Conservation (phyloP, 1,140 invertebrate genomes). For the Drosophila ohnishii region DNA sequence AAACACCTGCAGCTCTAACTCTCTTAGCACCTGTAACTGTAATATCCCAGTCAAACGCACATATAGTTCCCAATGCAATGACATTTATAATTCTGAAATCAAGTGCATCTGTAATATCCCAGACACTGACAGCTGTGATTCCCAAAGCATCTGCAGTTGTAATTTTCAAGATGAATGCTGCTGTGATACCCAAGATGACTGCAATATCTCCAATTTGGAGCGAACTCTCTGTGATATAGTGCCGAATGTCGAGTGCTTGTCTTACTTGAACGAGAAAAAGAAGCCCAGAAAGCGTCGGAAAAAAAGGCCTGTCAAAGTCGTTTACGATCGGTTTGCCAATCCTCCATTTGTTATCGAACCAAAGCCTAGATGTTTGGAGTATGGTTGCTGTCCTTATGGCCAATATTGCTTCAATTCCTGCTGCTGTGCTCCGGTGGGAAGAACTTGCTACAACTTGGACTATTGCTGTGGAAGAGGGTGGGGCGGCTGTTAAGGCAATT, state of each 20-base stretch:
- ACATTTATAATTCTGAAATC: too few relatives aligned
- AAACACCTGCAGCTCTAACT: not conserved
- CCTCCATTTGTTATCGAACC: slow-evolving; percentile 54
- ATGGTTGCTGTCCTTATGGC: not conserved
- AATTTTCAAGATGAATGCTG: not conserved
- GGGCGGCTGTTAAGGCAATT: not conserved
- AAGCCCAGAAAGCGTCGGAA: slow-evolving; percentile 13
- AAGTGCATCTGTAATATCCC: too few relatives aligned
- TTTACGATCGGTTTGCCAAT: slow-evolving; percentile 43
- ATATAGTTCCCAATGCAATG: too few relatives aligned
- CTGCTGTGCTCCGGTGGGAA: slow-evolving; percentile 11
- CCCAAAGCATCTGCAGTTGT: not conserved
- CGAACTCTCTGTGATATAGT: slow-evolving; percentile 17
- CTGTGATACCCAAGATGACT: slow-evolving; percentile 16
- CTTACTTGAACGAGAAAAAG: slow-evolving; percentile 31
- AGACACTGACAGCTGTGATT: too few relatives aligned
- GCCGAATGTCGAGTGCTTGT: slow-evolving; percentile 38
- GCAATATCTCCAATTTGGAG: slow-evolving; percentile 33
- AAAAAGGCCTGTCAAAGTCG: not conserved
- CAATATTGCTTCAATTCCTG: not conserved
- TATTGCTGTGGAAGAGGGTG: slow-evolving; percentile 1
- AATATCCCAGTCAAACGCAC: too few relatives aligned
- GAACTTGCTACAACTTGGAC: slow-evolving; percentile 25
- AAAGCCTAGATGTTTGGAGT: not conserved
- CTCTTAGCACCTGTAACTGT: not conserved